These are phyloP conservation scores for Mobula hypostoma DNA, from an alignment of 2,113 vertebrate genomes.

Conservation along the genomic window DNA sequence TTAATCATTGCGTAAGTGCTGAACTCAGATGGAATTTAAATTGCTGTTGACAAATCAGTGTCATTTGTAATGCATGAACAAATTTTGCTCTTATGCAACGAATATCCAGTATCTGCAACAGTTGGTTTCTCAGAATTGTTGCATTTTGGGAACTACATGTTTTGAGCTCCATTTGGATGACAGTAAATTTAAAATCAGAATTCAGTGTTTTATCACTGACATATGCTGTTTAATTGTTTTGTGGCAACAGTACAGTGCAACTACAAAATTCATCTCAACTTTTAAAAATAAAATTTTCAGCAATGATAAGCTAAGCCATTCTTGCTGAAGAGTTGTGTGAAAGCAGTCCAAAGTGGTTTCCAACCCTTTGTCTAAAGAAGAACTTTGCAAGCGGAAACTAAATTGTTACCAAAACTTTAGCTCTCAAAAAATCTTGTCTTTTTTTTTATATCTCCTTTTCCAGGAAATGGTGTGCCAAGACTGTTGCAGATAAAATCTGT, in stretches of 20 bases:
- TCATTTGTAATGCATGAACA: neutral
- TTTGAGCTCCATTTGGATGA: neutral
- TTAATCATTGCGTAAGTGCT: neutral
- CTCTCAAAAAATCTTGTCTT: neutral
- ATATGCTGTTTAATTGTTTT: too few species aligned
- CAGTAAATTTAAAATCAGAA: neutral
- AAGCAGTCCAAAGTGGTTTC: neutral
- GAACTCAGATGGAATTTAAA: neutral
- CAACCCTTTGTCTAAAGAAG: neutral
- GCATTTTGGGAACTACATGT: neutral
- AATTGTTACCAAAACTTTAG: neutral
- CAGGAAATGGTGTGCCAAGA: constrained; percentile 51
- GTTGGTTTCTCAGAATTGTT: neutral
- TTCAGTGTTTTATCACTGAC: too few species aligned
- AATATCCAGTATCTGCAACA: neutral
- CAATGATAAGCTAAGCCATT: neutral
- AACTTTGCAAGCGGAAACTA: neutral
- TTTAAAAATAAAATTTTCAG: neutral
- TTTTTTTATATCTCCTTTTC: constrained; percentile 5
- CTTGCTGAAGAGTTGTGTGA: neutral
- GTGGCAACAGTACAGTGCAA: too few species aligned
- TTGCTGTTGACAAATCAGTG: neutral
- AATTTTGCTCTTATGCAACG: neutral
- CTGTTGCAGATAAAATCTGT: constrained; percentile 49
- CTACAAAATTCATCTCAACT: neutral